Evolutionary conservation across 53 echinoderm and acorn worm species (phyloP).

Genomic region (Antedon mediterranea): DNA sequence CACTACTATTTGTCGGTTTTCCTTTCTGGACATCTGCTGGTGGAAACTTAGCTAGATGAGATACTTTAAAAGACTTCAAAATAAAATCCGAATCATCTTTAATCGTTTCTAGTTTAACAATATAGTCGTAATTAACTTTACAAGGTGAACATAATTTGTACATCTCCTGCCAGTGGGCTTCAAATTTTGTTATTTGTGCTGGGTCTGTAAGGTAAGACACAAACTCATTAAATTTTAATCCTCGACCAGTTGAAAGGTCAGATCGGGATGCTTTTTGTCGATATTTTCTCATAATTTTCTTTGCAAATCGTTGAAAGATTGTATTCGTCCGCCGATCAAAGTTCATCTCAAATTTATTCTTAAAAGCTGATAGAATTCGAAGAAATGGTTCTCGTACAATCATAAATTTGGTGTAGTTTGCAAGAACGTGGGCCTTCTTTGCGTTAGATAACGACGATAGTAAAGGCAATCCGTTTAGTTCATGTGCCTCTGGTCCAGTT

Average conservation of each 20-base stretch:
- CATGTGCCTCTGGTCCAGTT: conserved; percentile 49
- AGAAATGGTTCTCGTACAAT: conserved; percentile 66
- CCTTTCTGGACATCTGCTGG: conserved; percentile 53
- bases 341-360: conserved; percentile 20
- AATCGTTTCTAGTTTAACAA: conserved; percentile 66
- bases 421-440: conserved; percentile 31
- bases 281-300: conserved; percentile 54
- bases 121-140: conserved; percentile 66
- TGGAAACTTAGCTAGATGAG: no score
- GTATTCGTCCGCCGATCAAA: no score
- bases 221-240: conserved; percentile 70
- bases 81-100: no score
- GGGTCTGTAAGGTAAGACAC: conserved; percentile 61
- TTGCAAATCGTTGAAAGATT: conserved; percentile 4
- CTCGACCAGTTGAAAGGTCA: conserved; percentile 57
- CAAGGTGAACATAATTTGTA: conserved; percentile 76
- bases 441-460: conserved; percentile 18
- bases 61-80: no score
- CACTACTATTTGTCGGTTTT: conserved; percentile 79
- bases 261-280: conserved; percentile 26
- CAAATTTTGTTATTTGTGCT: conserved; percentile 19
- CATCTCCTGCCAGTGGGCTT: conserved; percentile 81
- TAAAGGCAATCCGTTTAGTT: conserved; percentile 46
- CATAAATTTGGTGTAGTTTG: conserved; percentile 65
- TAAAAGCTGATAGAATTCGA: conserved; percentile 62